These are phyloP conservation scores for Desmophyllum pertusum DNA, from an alignment of 92 coral and sea anemone species.

Conservation along the genomic window DNA sequence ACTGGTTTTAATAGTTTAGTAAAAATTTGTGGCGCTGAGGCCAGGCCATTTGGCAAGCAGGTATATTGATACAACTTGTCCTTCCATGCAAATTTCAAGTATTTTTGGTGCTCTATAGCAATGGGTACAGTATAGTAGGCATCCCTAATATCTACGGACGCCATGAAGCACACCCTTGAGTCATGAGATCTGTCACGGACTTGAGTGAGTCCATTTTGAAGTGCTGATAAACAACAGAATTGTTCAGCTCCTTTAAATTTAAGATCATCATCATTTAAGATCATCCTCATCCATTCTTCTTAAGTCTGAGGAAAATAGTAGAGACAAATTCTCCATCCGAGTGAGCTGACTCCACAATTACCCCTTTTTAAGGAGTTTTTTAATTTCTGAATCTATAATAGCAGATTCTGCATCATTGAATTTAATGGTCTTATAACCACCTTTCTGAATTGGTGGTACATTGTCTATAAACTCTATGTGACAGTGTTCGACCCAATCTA, in stretches of 20 bases:
- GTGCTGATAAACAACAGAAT: too few relatives aligned
- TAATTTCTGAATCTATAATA: conserved; percentile 52
- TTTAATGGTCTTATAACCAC: conserved; percentile 36
- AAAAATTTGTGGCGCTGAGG: conserved; percentile 59
- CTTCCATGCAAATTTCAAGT: too few relatives aligned
- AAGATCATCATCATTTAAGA: conserved; percentile 46
- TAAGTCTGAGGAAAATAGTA: conserved; percentile 37
- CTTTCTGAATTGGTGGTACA: conserved; percentile 35
- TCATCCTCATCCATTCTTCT: conserved; percentile 55
- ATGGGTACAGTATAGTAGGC: too few relatives aligned
- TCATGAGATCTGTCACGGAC: too few relatives aligned
- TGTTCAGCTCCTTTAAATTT: conserved; percentile 29
- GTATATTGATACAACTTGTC: too few relatives aligned
- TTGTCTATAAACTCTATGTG: conserved; percentile 49
- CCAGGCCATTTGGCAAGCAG: conserved; percentile 70
- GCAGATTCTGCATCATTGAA: conserved; percentile 49
- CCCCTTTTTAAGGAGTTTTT: conserved; percentile 45
- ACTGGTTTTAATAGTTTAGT: conserved; percentile 69
- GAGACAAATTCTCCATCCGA: conserved; percentile 42
- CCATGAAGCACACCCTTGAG: too few relatives aligned
- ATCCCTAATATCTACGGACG: too few relatives aligned
- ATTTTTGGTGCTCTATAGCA: too few relatives aligned
- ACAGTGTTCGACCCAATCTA: conserved; percentile 58
- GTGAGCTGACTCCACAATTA: conserved; percentile 30
- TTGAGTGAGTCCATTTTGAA: too few relatives aligned